These are phyloP conservation scores for Tenebrio molitor DNA, from an alignment of 1,140 invertebrate species.

Conservation along the genomic window DNA sequence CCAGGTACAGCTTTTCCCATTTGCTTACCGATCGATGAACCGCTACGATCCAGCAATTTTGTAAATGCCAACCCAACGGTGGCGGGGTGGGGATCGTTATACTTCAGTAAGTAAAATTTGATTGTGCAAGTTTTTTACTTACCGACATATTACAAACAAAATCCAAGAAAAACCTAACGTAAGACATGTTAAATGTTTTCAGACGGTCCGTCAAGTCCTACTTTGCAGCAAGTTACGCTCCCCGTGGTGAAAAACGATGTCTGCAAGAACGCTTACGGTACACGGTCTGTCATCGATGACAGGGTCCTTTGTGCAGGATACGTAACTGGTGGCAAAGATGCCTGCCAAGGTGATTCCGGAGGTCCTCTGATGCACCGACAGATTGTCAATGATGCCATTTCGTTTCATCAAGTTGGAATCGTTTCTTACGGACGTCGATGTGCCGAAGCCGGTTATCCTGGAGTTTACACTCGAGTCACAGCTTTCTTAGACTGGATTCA, in stretches of 20 bases:
- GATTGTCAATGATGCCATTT: conserved; percentile 22
- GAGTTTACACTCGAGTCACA: conserved; percentile 84
- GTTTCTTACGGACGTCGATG: conserved; percentile 83
- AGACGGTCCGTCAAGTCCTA: conserved; percentile 76
- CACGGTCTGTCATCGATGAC: conserved; percentile 73
- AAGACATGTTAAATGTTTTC: no score
- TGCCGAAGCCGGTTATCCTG: conserved; percentile 79
- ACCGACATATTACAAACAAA: no score
- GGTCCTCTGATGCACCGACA: conserved; percentile 66
- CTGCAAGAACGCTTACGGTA: conserved; percentile 74
- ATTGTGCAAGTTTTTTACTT: neutral
- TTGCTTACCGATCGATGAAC: conserved; percentile 76
- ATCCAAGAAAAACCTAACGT: no score
- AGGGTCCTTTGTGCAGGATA: conserved; percentile 84
- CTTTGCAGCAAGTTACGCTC: conserved; percentile 79
- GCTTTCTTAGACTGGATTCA: conserved; percentile 75
- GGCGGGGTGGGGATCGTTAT: conserved; percentile 82
- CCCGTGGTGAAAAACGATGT: conserved; percentile 75
- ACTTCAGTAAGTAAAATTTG: conserved; percentile 70
- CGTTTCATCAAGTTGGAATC: conserved; percentile 77
- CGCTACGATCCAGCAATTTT: conserved; percentile 68
- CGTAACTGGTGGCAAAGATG: conserved; percentile 79
- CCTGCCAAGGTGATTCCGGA: conserved; percentile 90
- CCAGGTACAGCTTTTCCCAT: conserved; percentile 78
- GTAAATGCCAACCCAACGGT: conserved; percentile 74